Conservation (phyloP, 2,888 invertebrate genomes). For the Epistrophella euchroma region DNA sequence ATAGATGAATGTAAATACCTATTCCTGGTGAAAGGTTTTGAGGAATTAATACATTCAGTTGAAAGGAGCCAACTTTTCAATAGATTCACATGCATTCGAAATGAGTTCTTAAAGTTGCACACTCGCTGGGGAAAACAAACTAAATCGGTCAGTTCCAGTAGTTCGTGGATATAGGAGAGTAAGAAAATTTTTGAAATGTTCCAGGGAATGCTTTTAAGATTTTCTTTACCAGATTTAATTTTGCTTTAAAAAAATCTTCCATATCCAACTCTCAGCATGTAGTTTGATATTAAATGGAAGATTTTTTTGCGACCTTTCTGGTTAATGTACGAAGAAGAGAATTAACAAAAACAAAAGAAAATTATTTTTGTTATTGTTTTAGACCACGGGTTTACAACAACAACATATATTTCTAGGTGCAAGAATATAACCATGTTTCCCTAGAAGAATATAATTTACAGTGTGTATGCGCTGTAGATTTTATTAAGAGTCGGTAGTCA, state of each 20-base stretch:
- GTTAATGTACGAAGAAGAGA: too few species aligned
- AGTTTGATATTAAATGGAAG: too few species aligned
- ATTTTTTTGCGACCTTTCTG: too few species aligned
- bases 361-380: too few species aligned
- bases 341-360: too few species aligned
- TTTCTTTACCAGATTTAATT: background rate
- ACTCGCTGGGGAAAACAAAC: background rate
- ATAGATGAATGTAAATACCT: constrained; percentile 55
- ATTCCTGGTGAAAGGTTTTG: constrained; percentile 2
- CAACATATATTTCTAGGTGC: too few species aligned
- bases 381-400: too few species aligned
- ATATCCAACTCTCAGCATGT: too few species aligned
- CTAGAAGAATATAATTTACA: too few species aligned
- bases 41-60: constrained; percentile 47
- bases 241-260: background rate
- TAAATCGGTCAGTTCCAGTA: constrained; percentile 37
- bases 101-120: background rate
- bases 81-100: constrained; percentile 26
- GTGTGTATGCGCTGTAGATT: too few species aligned
- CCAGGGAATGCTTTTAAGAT: background rate
- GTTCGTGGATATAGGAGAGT: background rate
- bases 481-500: too few species aligned
- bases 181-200: background rate
- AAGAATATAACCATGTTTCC: too few species aligned
- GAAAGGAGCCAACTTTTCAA: constrained; percentile 32